Evolutionary conservation across 2,797 vertebrate species (phyloP), one percentile per base, ranked within the genome.

Genomic region (Phataginus tetradactyla): DNA sequence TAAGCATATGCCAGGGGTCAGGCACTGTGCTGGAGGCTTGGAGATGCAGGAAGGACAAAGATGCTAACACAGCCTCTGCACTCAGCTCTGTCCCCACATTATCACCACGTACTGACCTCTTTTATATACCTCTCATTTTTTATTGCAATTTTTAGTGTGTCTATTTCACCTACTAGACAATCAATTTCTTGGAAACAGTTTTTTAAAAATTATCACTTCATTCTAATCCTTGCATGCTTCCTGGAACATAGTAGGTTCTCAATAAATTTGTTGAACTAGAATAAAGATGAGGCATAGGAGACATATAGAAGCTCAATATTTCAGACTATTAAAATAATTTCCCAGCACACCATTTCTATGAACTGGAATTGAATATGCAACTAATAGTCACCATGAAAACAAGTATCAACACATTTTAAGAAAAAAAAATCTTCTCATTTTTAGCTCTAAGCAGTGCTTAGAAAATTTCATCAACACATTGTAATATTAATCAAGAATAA

Each of bases 401-500:
- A 21, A 98, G n/a, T 64, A 97, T 84, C 12, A 3, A 96, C 72
- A n/a, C 1, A 97, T 97, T 96, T 95, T 95, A 91, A 96, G 66
- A 9, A 93, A 92, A 90, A 87, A 13, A 91, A 90, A 81, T 14
- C 21, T 34, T 94, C 95, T 98, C 74, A 10, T 81, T 55, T 45
- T 49, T 95, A 96, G 94, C 14, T 0, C 66, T 15, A 59, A 98
- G 96, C 59, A 5, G 90, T 68, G 32, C 74, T 11, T 49, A 8
- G 97, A 96, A 95, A 97, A 97, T 98, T 98, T 97, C 94, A 69
- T 98, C 96, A 95, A 94, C 97, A 87, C 97, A 3, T 87, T 45
- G 53, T 96, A 98, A 97, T 98, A 98, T 98, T 98, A 98, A 98
- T 98, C 98, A 96, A 94, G 49, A 96, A 92, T 89, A 98, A 98